Conservation (phyloP, 2,888 invertebrate genomes). For the Rhodophaea formosa region DNA sequence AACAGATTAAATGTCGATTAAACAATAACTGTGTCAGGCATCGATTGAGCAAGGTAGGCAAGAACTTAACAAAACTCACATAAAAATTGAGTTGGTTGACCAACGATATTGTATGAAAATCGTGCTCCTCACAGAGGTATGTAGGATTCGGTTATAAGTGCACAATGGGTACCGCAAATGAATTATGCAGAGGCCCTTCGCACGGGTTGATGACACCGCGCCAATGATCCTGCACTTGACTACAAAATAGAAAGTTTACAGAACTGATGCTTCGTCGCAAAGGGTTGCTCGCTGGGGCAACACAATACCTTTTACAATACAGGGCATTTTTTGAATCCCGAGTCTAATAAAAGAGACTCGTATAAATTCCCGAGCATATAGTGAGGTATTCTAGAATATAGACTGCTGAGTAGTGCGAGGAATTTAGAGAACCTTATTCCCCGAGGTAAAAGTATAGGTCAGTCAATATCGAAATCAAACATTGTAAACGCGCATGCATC, state of each 20-base stretch:
- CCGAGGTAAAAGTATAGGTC: too few relatives aligned
- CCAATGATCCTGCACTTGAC: slow-evolving; percentile 27
- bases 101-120: slow-evolving; percentile 4
- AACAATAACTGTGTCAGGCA: background rate
- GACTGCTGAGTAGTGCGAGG: too few relatives aligned
- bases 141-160: slow-evolving; percentile 38
- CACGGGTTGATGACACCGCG: slow-evolving; percentile 60
- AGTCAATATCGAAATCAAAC: too few relatives aligned
- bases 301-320: too few relatives aligned
- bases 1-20: background rate
- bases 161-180: slow-evolving; percentile 54
- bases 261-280: background rate
- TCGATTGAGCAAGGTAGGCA: background rate
- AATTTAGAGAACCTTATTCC: too few relatives aligned
- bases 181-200: slow-evolving; percentile 62
- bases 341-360: too few relatives aligned
- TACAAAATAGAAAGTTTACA: background rate
- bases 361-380: too few relatives aligned
- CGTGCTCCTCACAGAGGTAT: background rate
- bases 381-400: too few relatives aligned
- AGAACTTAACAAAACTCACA: background rate
- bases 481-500: too few relatives aligned
- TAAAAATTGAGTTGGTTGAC: background rate
- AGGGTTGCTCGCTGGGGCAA: too few relatives aligned
- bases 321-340: too few relatives aligned